A percentile compares a stretch with the other conserved stretches of the same genome.
phyloP scores from a whole-genome alignment of 2,113 vertebrate genomes.

The Phaethornis superciliosus region DNA sequence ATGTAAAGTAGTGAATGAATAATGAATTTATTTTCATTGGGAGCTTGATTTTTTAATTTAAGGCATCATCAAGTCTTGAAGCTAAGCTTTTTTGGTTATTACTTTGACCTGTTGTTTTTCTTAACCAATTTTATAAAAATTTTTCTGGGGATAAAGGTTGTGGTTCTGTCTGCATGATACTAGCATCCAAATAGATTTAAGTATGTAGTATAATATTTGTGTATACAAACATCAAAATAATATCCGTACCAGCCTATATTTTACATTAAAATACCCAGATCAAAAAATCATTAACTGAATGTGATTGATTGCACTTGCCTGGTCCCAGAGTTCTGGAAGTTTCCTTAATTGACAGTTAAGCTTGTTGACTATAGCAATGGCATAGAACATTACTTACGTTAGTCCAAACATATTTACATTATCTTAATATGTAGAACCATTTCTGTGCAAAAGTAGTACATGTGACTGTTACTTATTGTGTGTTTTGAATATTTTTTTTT shows the following conservation, averaged over 20 bases:
- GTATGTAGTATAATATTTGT: background rate
- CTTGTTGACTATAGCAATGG: rapidly evolving
- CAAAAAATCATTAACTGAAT: background rate
- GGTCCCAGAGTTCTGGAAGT: background rate
- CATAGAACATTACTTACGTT: background rate
- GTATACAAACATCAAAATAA: background rate
- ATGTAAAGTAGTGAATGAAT: background rate
- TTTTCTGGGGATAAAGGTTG: background rate
- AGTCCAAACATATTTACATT: background rate
- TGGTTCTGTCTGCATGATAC: background rate
- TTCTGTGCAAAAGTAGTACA: background rate
- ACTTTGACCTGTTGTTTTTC: background rate
- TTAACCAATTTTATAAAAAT: too few relatives aligned
- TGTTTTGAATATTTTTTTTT: background rate
- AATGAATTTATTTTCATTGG: background rate
- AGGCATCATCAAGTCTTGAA: background rate
- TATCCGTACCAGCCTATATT: background rate
- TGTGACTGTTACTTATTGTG: background rate
- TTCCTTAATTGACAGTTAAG: background rate
- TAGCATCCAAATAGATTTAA: background rate
- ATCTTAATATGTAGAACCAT: background rate
- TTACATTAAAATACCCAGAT: background rate
- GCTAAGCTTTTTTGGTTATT: background rate
- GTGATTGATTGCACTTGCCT: background rate
- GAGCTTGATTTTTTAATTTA: background rate